Evolutionary conservation across 2,888 invertebrate genomes (phyloP).

Genomic region (Melitaea athalia): DNA sequence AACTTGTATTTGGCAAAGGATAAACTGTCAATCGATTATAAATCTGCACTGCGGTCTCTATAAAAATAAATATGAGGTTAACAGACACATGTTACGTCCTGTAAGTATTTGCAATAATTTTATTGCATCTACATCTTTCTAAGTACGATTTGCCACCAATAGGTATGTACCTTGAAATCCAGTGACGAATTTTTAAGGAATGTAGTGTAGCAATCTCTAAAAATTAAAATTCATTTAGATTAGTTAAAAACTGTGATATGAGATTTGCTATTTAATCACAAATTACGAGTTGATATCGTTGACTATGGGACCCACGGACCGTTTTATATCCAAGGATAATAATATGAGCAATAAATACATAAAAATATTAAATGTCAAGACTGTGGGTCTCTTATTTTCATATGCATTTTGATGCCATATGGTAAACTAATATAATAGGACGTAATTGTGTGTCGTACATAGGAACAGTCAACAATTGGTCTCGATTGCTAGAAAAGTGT

Average conservation of each 20-base stretch:
- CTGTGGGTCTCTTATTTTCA: constrained; percentile 4
- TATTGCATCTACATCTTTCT: background rate
- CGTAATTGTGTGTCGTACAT: constrained; percentile 8
- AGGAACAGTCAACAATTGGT: background rate
- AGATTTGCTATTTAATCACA: constrained; percentile 46
- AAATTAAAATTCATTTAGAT: constrained; percentile 37
- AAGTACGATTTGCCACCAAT: background rate
- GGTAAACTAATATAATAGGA: background rate
- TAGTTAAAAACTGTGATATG: constrained; percentile 63
- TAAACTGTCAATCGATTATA: background rate
- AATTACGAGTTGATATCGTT: background rate
- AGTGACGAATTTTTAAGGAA: background rate
- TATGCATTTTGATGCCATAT: background rate
- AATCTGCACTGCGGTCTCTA: background rate
- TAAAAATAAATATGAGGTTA: background rate
- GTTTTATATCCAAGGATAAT: background rate
- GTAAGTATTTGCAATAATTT: background rate
- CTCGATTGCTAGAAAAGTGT: background rate
- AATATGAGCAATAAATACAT: background rate
- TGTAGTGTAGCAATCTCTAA: constrained; percentile 4
- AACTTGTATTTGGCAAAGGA: background rate
- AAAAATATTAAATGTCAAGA: background rate
- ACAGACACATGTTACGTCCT: constrained; percentile 12
- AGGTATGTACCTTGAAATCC: background rate
- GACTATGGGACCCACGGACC: background rate